A percentile compares a stretch with the other conserved stretches of the same genome.
Conservation (phyloP, 2,113 vertebrate species). For the Athene noctua region DNA sequence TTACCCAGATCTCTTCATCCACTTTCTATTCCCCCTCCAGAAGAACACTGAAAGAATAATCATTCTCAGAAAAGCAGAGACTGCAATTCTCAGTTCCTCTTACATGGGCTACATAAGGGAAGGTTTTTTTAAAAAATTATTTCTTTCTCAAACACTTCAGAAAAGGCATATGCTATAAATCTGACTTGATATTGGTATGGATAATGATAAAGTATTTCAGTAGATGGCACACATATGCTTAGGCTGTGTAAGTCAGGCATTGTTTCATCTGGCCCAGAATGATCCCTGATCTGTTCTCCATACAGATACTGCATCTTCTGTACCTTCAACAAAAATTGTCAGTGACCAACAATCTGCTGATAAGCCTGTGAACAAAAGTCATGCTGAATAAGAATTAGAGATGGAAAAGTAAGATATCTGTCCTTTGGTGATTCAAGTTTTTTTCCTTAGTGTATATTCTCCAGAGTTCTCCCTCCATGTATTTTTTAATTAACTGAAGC, state of each 20-base stretch:
- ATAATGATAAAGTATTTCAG: not conserved
- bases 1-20: not conserved
- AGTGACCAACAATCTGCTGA: not conserved
- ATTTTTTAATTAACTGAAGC: not conserved
- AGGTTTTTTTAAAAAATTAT: not conserved
- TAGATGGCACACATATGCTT: not conserved
- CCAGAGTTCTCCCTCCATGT: not conserved
- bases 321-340: not conserved
- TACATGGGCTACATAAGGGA: fast-evolving
- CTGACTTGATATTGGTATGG: not conserved
- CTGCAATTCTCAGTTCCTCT: not conserved
- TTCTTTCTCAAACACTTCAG: not conserved
- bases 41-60: not conserved
- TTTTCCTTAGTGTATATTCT: not conserved
- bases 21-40: not conserved
- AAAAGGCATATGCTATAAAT: not conserved
- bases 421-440: not conserved
- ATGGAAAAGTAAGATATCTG: not conserved
- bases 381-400: not conserved
- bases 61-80: not conserved
- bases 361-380: not conserved
- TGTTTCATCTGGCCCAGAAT: not conserved
- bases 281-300: not conserved
- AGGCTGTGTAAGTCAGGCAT: not conserved
- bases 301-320: not conserved